phyloP scores from a whole-genome alignment of 2,888 invertebrate species.

The Dynastes maya region DNA sequence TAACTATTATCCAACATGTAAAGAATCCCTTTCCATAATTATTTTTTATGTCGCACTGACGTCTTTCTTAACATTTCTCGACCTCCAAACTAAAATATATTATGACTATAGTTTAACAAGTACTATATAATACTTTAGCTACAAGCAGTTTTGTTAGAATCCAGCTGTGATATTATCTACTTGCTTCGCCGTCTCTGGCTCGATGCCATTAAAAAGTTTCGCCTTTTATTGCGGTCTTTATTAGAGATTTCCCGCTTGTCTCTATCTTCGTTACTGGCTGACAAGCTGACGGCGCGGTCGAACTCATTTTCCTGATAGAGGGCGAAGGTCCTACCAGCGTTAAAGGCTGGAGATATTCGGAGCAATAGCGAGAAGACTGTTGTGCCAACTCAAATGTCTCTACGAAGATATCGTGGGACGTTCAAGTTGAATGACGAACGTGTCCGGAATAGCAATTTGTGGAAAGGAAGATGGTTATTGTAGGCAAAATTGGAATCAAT shows the following conservation, averaged over 20 bases:
- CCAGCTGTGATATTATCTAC: too few relatives aligned
- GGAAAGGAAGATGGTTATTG: too few relatives aligned
- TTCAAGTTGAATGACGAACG: slow-evolving; percentile 23
- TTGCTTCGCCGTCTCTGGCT: neutral
- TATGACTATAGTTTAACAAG: too few relatives aligned
- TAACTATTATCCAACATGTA: too few relatives aligned
- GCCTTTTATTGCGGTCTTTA: slow-evolving; percentile 44
- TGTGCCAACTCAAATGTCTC: neutral
- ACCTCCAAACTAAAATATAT: too few relatives aligned
- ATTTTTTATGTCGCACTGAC: too few relatives aligned
- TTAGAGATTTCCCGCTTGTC: slow-evolving; percentile 37
- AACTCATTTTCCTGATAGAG: slow-evolving; percentile 21
- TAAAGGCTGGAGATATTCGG: neutral
- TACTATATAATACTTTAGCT: too few relatives aligned
- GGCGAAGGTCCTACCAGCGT: neutral
- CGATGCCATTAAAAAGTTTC: slow-evolving; percentile 40
- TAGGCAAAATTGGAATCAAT: too few relatives aligned
- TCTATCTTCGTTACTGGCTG: slow-evolving; percentile 39
- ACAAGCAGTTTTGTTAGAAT: too few relatives aligned
- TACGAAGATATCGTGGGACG: slow-evolving; percentile 1
- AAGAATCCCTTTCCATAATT: too few relatives aligned
- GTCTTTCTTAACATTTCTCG: too few relatives aligned
- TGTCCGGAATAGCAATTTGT: slow-evolving; percentile 15
- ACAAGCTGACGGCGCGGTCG: slow-evolving; percentile 28
- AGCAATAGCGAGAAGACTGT: neutral